These are phyloP conservation scores for Eupithecia centaureata DNA, from an alignment of 2,888 invertebrate species.

Conservation along the genomic window DNA sequence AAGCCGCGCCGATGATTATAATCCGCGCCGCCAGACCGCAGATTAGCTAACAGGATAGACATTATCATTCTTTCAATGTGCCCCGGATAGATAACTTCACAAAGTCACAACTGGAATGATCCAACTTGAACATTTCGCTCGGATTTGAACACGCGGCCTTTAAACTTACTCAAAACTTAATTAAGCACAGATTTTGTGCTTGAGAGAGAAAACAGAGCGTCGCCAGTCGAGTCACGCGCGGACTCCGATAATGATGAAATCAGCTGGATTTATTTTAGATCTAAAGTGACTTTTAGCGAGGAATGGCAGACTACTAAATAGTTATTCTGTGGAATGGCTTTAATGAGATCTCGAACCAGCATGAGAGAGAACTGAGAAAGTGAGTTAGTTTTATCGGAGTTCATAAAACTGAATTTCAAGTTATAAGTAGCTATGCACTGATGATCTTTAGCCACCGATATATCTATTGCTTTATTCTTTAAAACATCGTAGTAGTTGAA, in stretches of 20 bases:
- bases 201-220: constrained; percentile 30
- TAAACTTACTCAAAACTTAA: constrained; percentile 45
- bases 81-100: constrained; percentile 26
- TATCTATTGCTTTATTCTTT: not conserved
- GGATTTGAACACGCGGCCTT: constrained; percentile 41
- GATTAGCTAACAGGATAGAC: constrained; percentile 26
- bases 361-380: not conserved
- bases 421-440: not conserved
- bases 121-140: constrained; percentile 39
- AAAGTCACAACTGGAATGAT: constrained; percentile 31
- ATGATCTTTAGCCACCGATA: not conserved
- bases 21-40: constrained; percentile 19
- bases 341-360: constrained; percentile 10
- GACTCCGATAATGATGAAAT: constrained; percentile 32
- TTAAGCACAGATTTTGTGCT: constrained; percentile 43
- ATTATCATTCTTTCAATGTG: constrained; percentile 35
- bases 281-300: constrained; percentile 22
- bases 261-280: constrained; percentile 30
- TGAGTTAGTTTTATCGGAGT: constrained; percentile 3
- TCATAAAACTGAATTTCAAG: constrained; percentile 10
- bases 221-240: constrained; percentile 34
- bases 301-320: too few relatives aligned
- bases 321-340: too few relatives aligned
- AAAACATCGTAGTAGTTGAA: not conserved
- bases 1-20: constrained; percentile 15